A percentile compares a stretch with the other conserved stretches of the same genome.
Conservation (phyloP, 2,888 invertebrate genomes). For the Dryomyza anilis region DNA sequence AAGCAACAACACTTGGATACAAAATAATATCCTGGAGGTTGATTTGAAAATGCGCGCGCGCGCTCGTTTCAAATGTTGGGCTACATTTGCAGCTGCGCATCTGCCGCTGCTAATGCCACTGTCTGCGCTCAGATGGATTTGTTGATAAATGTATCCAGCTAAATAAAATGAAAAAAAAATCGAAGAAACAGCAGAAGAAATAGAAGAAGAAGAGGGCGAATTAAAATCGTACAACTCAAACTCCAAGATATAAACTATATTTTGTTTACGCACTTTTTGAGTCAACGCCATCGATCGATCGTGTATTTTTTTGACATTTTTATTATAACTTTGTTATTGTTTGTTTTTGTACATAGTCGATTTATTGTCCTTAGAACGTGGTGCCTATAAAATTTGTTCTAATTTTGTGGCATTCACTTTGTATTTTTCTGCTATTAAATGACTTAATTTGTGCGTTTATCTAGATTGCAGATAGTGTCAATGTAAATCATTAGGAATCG, state of each 20-base stretch:
- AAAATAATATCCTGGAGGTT: constrained; percentile 17
- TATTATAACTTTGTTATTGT: neutral
- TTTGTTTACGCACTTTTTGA: neutral
- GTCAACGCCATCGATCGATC: neutral
- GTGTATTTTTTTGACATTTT: too few species aligned
- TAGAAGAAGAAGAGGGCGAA: neutral
- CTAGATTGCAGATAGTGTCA: neutral
- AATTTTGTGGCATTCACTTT: neutral
- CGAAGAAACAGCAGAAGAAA: neutral
- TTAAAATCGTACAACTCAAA: too few species aligned
- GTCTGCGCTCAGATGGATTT: constrained; percentile 27
- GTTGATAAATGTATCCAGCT: constrained; percentile 25
- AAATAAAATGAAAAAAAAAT: neutral
- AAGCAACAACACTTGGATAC: neutral
- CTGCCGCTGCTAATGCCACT: constrained; percentile 21
- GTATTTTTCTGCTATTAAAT: neutral
- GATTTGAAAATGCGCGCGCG: neutral
- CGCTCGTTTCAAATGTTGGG: neutral
- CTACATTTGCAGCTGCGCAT: constrained; percentile 30
- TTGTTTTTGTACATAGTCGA: neutral
- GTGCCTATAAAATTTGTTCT: neutral
- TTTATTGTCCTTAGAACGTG: neutral
- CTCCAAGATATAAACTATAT: neutral
- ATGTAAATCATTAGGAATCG: neutral
- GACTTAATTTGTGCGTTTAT: neutral